Evolutionary conservation across 2,113 vertebrate species (phyloP), one percentile per base, ranked within the genome.

Genomic region (Platichthys stellatus): DNA sequence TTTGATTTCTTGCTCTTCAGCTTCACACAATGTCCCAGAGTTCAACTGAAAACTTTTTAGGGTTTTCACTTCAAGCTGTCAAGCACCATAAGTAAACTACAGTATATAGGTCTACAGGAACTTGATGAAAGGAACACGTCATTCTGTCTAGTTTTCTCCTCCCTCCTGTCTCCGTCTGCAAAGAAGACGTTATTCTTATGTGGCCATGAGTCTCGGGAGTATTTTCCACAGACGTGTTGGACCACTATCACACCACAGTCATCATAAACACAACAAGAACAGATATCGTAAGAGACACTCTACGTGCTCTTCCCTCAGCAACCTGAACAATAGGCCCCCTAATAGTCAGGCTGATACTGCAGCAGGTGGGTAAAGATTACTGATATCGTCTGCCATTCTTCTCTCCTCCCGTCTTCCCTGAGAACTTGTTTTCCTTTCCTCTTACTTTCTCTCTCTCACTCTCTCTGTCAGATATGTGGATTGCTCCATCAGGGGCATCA

Each of bases 361-460:
- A 78, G 64, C 15, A 69, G 43, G 75, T 18, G 72, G 49, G 77
- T 85, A 79, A 85, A 86, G 87, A 86, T 90, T 84, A 75, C 76
- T 83, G 84, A 82, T 85, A 81, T 76, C 15, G 15, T 70, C 84
- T 74, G 69, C 71, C 72, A 68, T 70, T 76, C 49, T 35, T 24
- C 4, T 75, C 58, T 72, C 57, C 72, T 38, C 45, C 14, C 6
- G 3, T 76, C 79, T 83, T 81, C 84, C 65, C 72, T 1, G 62
- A 75, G 81, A 82, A 72, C 61, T 77, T 71, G 63, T 69, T 82
- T 81, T 74, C 71, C 71, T 49, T 72, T 53, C 66, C 57, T 60
- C 69, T 81, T 72, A 72, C 40, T 31, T 20, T 68, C 20, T 64
- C 43, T 54, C n/a, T 21, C n/a, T 62, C 3, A 23, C 8, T 67